These are phyloP conservation scores for Cephus pulcher DNA, from an alignment of 2,888 invertebrate genomes.

Conservation along the genomic window DNA sequence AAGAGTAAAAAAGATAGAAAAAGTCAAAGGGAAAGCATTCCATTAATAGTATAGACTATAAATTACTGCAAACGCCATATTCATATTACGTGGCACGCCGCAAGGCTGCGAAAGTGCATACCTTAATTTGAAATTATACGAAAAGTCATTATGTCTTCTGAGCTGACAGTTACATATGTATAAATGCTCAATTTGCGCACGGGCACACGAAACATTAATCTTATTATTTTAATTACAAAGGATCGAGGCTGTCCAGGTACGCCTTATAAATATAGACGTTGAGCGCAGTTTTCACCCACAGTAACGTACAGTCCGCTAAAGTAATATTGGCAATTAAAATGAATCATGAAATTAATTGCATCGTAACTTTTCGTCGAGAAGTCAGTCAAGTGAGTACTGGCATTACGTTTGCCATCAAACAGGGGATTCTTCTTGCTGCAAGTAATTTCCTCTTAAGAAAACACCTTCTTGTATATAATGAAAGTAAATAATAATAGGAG, in stretches of 20 bases:
- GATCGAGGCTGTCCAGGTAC: constrained; percentile 17
- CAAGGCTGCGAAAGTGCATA: not conserved
- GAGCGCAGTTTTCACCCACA: constrained; percentile 32
- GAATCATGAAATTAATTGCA: not conserved
- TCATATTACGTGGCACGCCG: not conserved
- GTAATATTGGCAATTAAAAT: constrained; percentile 1
- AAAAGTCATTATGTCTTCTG: constrained; percentile 37
- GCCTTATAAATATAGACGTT: constrained; percentile 40
- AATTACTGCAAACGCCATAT: not conserved
- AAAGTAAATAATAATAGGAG: not conserved
- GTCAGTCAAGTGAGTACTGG: not conserved
- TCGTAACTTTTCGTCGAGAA: not conserved
- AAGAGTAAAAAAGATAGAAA: not conserved
- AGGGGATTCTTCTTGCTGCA: not conserved
- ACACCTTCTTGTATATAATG: not conserved
- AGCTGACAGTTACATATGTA: constrained; percentile 45
- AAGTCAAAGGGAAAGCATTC: not conserved
- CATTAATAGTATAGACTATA: not conserved
- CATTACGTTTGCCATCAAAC: not conserved
- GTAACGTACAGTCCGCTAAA: constrained; percentile 16
- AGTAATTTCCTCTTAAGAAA: not conserved
- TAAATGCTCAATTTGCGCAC: constrained; percentile 39
- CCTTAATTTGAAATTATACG: constrained; percentile 6
- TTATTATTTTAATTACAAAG: constrained; percentile 48
- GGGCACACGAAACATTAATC: constrained; percentile 43